phyloP scores from a whole-genome alignment of 2,113 vertebrate genomes.

The Urocitellus parryii region DNA sequence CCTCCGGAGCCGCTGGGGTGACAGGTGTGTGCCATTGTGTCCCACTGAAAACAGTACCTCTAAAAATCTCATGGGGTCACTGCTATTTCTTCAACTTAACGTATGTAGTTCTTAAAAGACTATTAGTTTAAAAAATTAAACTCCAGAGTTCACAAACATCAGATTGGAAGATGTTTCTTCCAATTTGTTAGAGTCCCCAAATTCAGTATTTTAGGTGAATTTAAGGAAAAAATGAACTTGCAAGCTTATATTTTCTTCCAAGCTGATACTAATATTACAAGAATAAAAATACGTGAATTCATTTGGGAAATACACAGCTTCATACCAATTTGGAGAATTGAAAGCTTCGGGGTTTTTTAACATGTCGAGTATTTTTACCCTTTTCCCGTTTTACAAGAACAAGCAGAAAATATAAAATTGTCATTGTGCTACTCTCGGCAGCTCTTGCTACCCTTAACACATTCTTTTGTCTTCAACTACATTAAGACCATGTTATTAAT shows the following conservation, averaged over 20 bases:
- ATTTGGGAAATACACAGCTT: slow-evolving; percentile 8
- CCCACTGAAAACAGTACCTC: neutral
- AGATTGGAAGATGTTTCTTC: neutral
- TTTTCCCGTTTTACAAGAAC: slow-evolving; percentile 64
- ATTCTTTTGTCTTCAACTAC: slow-evolving; percentile 83
- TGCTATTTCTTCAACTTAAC: neutral
- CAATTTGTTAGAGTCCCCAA: neutral
- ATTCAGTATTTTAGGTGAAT: neutral
- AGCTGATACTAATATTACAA: neutral
- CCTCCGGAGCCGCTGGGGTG: too few relatives aligned
- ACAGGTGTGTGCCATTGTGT: too few relatives aligned
- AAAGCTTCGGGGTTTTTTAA: slow-evolving; percentile 25
- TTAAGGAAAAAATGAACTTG: neutral
- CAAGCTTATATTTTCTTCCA: neutral
- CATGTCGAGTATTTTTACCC: slow-evolving; percentile 7
- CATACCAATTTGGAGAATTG: slow-evolving; percentile 50
- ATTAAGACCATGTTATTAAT: slow-evolving; percentile 87
- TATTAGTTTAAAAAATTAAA: neutral
- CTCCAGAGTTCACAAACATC: neutral
- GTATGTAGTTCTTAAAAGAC: neutral
- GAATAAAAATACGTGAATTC: slow-evolving; percentile 14
- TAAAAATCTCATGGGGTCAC: neutral
- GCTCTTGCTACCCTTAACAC: neutral
- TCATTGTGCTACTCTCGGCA: slow-evolving; percentile 65
- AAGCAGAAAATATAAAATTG: slow-evolving; percentile 73